A percentile compares a stretch with the other conserved stretches of the same genome.
Evolutionary conservation across 2,888 invertebrate genomes (phyloP).

Genomic region (Parapristionchus giblindavisi): DNA sequence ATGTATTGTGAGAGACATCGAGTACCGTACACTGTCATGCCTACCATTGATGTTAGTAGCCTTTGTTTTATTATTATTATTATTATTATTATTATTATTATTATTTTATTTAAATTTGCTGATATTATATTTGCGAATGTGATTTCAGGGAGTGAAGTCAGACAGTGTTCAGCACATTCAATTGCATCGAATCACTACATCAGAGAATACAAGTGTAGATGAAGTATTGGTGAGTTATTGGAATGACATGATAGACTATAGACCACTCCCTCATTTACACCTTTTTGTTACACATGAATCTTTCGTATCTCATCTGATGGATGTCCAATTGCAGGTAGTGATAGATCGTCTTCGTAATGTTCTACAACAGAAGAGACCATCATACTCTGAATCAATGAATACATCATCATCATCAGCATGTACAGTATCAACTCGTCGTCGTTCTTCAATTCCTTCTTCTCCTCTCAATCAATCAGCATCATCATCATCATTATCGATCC

Average conservation of each 20-base stretch:
- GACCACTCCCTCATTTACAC: background rate
- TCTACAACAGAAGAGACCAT: background rate
- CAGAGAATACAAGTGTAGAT: conserved; percentile 15
- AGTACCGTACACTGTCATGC: conserved; percentile 36
- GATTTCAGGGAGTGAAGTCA: conserved; percentile 30
- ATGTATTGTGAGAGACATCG: conserved; percentile 39
- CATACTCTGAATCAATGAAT: too few relatives aligned
- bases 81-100: background rate
- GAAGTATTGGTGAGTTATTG: conserved; percentile 40
- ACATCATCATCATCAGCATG: too few relatives aligned
- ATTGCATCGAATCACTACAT: conserved; percentile 34
- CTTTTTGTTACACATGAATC: background rate
- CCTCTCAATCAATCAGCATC: too few relatives aligned
- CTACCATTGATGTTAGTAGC: background rate
- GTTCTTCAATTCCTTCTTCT: too few relatives aligned
- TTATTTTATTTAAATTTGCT: background rate
- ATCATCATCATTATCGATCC: background rate
- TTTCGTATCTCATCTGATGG: background rate
- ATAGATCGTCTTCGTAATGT: background rate
- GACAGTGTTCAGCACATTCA: conserved; percentile 51
- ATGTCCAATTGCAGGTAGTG: background rate
- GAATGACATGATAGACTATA: background rate
- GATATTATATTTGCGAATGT: background rate
- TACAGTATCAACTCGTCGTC: too few relatives aligned
- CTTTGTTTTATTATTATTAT: background rate